These are phyloP conservation scores for Drosophila bipectinata DNA, from an alignment of 1,140 invertebrate genomes.

Conservation along the genomic window DNA sequence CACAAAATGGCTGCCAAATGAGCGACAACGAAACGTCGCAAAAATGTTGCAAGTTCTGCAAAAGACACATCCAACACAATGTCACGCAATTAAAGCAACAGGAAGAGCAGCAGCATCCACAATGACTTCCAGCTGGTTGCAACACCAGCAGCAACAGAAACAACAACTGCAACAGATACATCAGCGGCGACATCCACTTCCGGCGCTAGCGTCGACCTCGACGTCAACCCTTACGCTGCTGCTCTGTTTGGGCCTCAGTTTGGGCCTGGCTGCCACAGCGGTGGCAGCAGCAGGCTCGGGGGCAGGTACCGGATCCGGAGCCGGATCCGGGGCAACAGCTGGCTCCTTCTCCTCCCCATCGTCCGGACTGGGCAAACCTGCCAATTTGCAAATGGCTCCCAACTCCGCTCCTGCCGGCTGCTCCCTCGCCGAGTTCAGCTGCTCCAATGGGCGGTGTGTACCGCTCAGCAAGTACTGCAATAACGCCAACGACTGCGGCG, in stretches of 20 bases:
- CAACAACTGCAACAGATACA: slow-evolving; percentile 37
- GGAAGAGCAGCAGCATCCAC: slow-evolving; percentile 44
- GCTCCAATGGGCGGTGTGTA: slow-evolving; percentile 91
- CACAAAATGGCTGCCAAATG: slow-evolving; percentile 60
- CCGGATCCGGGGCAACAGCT: slow-evolving; percentile 26
- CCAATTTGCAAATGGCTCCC: slow-evolving; percentile 56
- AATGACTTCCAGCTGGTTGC: slow-evolving; percentile 51
- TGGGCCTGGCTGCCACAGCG: slow-evolving; percentile 41
- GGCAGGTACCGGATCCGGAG: slow-evolving; percentile 29
- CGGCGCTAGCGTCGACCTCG: slow-evolving; percentile 12
- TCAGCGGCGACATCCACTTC: slow-evolving; percentile 55
- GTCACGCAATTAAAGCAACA: slow-evolving; percentile 74
- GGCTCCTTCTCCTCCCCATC: slow-evolving; percentile 32
- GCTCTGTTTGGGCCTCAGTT: slow-evolving; percentile 46
- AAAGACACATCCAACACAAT: slow-evolving; percentile 57
- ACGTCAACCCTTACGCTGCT: slow-evolving; percentile 46
- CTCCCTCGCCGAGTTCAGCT: slow-evolving; percentile 91
- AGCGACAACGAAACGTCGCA: slow-evolving; percentile 59
- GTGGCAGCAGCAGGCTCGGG: slow-evolving; percentile 28
- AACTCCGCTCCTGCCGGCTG: slow-evolving; percentile 84
- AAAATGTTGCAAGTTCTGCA: slow-evolving; percentile 67
- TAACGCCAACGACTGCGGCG: slow-evolving; percentile 92
- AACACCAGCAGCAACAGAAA: slow-evolving; percentile 36
- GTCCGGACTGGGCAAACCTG: slow-evolving; percentile 46
- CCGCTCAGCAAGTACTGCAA: slow-evolving; percentile 93